Evolutionary conservation across 2,888 invertebrate genomes (phyloP).

Genomic region (Cremastobaeus sp.): DNA sequence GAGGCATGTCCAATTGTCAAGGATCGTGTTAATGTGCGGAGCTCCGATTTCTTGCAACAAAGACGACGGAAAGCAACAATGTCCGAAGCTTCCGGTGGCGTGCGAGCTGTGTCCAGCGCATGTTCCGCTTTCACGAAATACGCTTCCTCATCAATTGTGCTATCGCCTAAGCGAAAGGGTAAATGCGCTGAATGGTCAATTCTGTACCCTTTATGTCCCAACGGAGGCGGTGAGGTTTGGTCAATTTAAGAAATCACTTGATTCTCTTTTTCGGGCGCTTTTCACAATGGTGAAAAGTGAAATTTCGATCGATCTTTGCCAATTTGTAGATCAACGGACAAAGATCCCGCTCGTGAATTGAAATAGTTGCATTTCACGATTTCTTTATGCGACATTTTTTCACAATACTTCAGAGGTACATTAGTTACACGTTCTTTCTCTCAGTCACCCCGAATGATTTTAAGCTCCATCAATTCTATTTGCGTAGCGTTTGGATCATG

Average conservation of each 20-base stretch:
- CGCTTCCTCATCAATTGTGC: conserved; percentile 33
- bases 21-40: conserved; percentile 30
- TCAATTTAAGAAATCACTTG: conserved; percentile 24
- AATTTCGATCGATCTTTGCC: conserved; percentile 45
- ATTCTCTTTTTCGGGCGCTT: conserved; percentile 19
- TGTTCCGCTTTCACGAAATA: conserved; percentile 39
- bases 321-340: conserved; percentile 14
- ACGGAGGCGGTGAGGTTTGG: conserved; percentile 21
- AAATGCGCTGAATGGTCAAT: conserved; percentile 50
- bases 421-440: too few relatives aligned
- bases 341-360: too few relatives aligned
- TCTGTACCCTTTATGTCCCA: conserved; percentile 26
- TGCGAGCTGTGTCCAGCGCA: conserved; percentile 22
- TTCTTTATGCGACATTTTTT: too few relatives aligned
- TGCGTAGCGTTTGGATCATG: conserved; percentile 28
- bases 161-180: conserved; percentile 42
- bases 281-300: conserved; percentile 15
- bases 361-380: too few relatives aligned
- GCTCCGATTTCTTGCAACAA: conserved; percentile 43
- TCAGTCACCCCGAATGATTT: too few relatives aligned
- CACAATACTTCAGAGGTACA: too few relatives aligned
- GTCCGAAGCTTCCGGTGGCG: conserved; percentile 41
- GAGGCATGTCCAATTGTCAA: conserved; percentile 29
- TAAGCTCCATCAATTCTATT: too few relatives aligned
- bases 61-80: conserved; percentile 31